Percentiles rank a stretch among this genome's conserved stretches.
Conservation (phyloP, 2,888 invertebrate genomes). For the Trachelus troglodyta region DNA sequence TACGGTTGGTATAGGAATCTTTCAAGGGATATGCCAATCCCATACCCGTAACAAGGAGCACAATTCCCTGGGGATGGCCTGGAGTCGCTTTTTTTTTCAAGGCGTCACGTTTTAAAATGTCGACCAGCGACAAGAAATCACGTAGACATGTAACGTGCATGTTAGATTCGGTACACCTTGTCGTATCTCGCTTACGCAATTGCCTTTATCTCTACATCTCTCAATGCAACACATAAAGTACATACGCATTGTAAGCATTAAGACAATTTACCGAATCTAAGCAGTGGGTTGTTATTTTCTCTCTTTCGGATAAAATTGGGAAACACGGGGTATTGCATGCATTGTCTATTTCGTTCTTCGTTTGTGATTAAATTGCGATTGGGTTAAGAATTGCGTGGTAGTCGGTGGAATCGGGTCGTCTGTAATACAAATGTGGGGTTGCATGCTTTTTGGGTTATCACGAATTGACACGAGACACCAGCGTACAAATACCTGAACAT, state of each 20-base stretch:
- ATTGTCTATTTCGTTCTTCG: conserved; percentile 1
- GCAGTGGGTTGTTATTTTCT: neutral
- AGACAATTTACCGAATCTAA: neutral
- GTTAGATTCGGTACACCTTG: conserved; percentile 1
- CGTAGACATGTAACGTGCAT: conserved; percentile 7
- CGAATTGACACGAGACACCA: neutral
- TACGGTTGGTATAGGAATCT: neutral
- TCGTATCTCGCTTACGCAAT: neutral
- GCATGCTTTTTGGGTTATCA: conserved; percentile 1
- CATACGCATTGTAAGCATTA: neutral
- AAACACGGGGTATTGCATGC: neutral
- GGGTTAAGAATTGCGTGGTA: neutral
- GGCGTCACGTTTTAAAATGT: neutral
- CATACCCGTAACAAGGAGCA: neutral
- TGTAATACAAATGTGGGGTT: neutral
- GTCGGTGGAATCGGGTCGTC: neutral
- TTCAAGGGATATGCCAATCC: neutral
- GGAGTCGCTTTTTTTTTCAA: neutral
- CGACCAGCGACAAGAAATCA: neutral
- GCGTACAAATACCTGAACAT: neutral
- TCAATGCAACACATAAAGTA: neutral
- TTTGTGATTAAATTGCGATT: conserved; percentile 4
- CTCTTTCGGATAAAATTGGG: neutral
- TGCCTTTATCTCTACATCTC: neutral
- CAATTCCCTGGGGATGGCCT: neutral